phyloP scores from a whole-genome alignment of 2,113 vertebrate genomes.

The Forbesichthys agassizii region DNA sequence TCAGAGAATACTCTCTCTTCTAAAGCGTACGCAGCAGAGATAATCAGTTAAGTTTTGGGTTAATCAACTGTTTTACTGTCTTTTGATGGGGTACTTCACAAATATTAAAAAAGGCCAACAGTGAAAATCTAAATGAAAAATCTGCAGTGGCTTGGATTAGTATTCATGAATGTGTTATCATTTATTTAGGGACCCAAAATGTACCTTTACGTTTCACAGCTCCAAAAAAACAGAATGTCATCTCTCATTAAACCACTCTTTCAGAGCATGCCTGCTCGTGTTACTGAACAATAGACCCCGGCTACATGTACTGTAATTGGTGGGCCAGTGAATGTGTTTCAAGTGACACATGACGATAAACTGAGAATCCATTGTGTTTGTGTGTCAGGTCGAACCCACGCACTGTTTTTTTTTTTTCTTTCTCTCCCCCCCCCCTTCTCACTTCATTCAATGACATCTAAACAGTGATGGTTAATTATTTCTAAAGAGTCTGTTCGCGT shows the following conservation, averaged over 20 bases:
- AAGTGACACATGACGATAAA: constrained; percentile 20
- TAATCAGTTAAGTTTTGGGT: no score
- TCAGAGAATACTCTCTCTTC: background rate
- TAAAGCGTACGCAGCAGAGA: no score
- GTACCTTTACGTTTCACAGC: constrained; percentile 1
- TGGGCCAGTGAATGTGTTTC: constrained; percentile 3
- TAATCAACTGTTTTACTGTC: no score
- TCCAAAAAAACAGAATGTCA: background rate
- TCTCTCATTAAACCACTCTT: background rate
- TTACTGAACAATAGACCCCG: constrained; percentile 1
- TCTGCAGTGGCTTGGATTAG: background rate
- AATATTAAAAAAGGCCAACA: no score
- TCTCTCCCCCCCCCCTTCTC: constrained; percentile 10
- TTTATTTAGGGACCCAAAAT: background rate
- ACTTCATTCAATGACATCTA: constrained; percentile 62
- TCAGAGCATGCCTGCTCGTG: background rate
- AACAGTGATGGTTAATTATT: constrained; percentile 78
- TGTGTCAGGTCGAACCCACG: constrained; percentile 34
- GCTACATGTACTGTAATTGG: constrained; percentile 17
- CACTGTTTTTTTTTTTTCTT: constrained; percentile 2
- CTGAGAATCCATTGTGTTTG: constrained; percentile 29
- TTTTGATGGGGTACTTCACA: no score
- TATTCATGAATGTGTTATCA: background rate
- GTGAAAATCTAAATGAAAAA: background rate
- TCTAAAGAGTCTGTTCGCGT: constrained; percentile 61